Percentiles rank a stretch among this genome's conserved stretches.
These are phyloP conservation scores for Sericinus montela DNA, from an alignment of 2,888 invertebrate genomes.

Conservation along the genomic window DNA sequence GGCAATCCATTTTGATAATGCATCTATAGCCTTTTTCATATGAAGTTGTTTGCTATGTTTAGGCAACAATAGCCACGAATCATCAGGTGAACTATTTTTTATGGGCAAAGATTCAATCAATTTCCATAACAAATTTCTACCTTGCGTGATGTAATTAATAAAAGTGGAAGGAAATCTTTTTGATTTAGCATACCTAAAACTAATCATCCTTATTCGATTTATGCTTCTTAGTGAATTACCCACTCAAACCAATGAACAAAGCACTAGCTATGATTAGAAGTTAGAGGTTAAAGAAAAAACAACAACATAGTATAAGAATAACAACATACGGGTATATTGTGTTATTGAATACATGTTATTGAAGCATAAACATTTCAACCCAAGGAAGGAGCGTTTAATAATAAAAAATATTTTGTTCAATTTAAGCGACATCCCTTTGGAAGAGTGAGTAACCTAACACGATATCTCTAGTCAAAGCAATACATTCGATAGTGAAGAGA, in stretches of 20 bases:
- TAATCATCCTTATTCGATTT: slow-evolving; percentile 13
- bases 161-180: slow-evolving; percentile 8
- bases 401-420: slow-evolving; percentile 14
- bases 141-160: slow-evolving; percentile 18
- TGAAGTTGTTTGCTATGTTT: too few relatives aligned
- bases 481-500: slow-evolving; percentile 41
- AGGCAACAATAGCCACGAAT: too few relatives aligned
- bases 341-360: too few relatives aligned
- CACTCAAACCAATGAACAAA: slow-evolving; percentile 17
- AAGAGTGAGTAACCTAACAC: slow-evolving; percentile 24
- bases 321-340: not conserved
- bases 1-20: too few relatives aligned
- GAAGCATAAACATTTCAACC: not conserved
- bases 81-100: too few relatives aligned
- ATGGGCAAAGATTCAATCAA: too few relatives aligned
- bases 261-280: slow-evolving; percentile 14
- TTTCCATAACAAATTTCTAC: too few relatives aligned
- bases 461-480: slow-evolving; percentile 24
- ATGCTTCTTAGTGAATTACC: slow-evolving; percentile 13
- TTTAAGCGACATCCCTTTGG: slow-evolving; percentile 21
- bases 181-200: slow-evolving; percentile 18
- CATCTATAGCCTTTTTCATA: too few relatives aligned
- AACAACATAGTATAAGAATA: not conserved
- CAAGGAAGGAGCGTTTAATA: not conserved
- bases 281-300: slow-evolving; percentile 3